Base-by-base conservation (phyloP, 2,888 invertebrate species). In the Andrena chrysosceles region DNA sequence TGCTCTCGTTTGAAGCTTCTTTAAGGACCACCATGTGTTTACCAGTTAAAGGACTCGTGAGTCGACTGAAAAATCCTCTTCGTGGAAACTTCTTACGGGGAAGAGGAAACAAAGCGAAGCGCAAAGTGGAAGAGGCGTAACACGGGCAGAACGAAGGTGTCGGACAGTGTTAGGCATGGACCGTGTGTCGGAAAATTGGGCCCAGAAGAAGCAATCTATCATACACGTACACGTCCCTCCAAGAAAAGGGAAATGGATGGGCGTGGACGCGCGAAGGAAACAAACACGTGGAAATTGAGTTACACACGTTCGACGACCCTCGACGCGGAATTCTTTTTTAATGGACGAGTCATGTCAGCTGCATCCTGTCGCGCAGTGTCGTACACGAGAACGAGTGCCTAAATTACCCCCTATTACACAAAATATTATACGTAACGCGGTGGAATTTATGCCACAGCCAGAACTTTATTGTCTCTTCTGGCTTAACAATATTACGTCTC, bases 151-250 rank as follows among this genome's bases (percentile, higher is more conserved):
- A 8, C 33, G 33, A 33, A 8, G 33, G 33, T 49, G 81, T 83
- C 75, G 83, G 63, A 31, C 60, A 77, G 66, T 35, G 77, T 87
- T 81, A 87, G 78, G 66, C 66, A 54, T 52, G 31, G 77, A 76
- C 69, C 68, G 64, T 64, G 54, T 68, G 70, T 8, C 75, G 70
- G 81, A 86, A 84, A 90, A 89, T 89, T 87, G 86, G 86, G 85
- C 79, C 79, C 68, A 31, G 81, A 83, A 89, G 84, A 84, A 88
- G 86, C 86, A 76, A 91, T 91, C 90, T 89, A 91, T 91, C 91
- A 90, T 89, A 87, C 80, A 80, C 81, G 70, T 82, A 77, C 84
- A 77, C 56, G 56, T 2, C 70, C 68, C 70, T 48, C 49, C 33
- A n/a, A 42, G 70, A 33, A 83, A 54, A 63, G 62, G 71, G 63